Base-by-base conservation (phyloP, 2,888 invertebrate species). In the Pachycephus smyrnensis region DNA sequence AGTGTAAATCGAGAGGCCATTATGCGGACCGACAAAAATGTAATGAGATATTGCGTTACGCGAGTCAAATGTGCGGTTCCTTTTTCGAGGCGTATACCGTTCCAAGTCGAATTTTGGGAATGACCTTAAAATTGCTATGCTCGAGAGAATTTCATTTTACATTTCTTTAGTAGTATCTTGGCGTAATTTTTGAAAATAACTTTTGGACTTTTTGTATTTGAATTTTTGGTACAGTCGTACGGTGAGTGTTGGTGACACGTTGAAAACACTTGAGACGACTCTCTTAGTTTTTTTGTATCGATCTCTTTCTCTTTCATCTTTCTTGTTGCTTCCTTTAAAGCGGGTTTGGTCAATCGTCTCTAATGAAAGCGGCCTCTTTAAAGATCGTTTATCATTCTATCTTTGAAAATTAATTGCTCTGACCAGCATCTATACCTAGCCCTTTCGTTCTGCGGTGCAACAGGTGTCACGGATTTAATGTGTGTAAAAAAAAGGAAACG, bases 381-480 rank as follows among this genome's bases (percentile, higher is more conserved):
- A 71, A 71, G 71, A 12, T 71, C 71, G 31, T 71, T 31, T 33
- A 33, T 71, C 32, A 33, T 71, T 71, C 31, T 33, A 71, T 71
- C 71, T 71, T 31, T 71, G 71, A 71, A 71, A 85, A 85, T 85
- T 84, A 83, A 85, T 86, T 84, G 85, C 82, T 79, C 75, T 77
- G 40, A 30, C 31, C 71, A 33, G 33, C 71, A 71, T 31, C 32
- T 71, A 71, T 84, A 82, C 76, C 80, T 40, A 77, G 77, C 76
- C 74, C 75, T 82, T 79, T 80, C 79, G 81, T 82, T 76, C 80
- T 82, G 82, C 23, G 73, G 75, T 77, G 79, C 84, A 84, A 85
- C 85, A 85, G 85, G 86, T 85, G 85, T 83, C 84, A 31, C 80
- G 35, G 76, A 73, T 31, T 36, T 55, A 82, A 82, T 81, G 80